Conservation (phyloP, 2,797 vertebrate species). For the Lemur catta region DNA sequence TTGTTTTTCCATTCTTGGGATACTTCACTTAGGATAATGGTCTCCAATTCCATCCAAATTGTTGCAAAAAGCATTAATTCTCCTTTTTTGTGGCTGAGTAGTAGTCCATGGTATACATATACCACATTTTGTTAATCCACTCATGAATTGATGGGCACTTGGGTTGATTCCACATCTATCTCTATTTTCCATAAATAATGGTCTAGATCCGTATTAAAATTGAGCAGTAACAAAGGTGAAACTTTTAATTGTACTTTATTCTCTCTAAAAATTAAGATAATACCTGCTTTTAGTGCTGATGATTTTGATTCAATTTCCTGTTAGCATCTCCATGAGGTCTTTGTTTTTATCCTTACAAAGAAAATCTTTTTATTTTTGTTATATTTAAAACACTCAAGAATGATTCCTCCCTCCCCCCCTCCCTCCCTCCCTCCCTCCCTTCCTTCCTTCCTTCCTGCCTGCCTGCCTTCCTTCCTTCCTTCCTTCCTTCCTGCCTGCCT, state of each 20-base stretch:
- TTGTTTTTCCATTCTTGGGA: too few species aligned
- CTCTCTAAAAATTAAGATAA: not conserved
- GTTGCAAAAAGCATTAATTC: too few species aligned
- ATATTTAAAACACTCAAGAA: not conserved
- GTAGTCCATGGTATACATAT: too few species aligned
- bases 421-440: too few species aligned
- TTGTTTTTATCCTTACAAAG: not conserved
- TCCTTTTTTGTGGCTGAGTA: too few species aligned
- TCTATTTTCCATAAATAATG: not conserved
- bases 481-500: too few species aligned
- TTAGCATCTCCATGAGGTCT: not conserved
- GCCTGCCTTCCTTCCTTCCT: not conserved
- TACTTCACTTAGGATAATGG: too few species aligned
- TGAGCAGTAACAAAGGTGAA: not conserved
- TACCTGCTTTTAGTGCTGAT: not conserved
- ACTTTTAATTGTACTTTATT: not conserved
- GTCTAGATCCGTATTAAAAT: not conserved
- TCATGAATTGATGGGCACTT: too few species aligned
- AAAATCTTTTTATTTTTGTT: not conserved
- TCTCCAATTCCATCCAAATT: too few species aligned
- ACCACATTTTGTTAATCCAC: too few species aligned
- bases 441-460: too few species aligned
- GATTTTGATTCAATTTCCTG: not conserved
- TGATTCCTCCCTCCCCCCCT: not conserved
- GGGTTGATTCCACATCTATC: too few species aligned